Conservation (phyloP, 2,888 invertebrate species). For the Diaprepes abbreviatus region DNA sequence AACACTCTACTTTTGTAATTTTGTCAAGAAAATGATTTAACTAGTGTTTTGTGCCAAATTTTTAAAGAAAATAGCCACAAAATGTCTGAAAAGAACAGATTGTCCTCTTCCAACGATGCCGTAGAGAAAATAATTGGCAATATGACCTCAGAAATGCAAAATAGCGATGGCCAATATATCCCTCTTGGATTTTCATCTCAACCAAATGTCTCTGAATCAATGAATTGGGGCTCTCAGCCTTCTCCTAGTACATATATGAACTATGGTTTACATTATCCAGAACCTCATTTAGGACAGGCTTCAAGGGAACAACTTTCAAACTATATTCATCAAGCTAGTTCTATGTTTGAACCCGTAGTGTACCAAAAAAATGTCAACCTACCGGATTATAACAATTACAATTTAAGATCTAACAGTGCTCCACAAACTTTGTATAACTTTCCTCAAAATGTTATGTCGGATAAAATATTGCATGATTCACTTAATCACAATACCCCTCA, state of each 20-base stretch:
- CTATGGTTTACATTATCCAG: constrained; percentile 56
- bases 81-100: constrained; percentile 63
- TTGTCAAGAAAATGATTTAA: constrained; percentile 33
- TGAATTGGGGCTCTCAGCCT: constrained; percentile 50
- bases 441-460: constrained; percentile 40
- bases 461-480: constrained; percentile 45
- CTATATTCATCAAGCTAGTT: constrained; percentile 54
- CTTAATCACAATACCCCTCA: constrained; percentile 50
- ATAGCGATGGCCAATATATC: constrained; percentile 72
- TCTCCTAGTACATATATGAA: constrained; percentile 54
- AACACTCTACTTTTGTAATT: constrained; percentile 25
- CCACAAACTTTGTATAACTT: constrained; percentile 52
- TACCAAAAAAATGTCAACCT: constrained; percentile 54
- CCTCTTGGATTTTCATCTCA: constrained; percentile 69
- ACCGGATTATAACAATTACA: constrained; percentile 41
- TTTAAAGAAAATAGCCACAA: constrained; percentile 36
- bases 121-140: constrained; percentile 74
- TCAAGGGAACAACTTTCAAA: constrained; percentile 48
- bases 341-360: constrained; percentile 53
- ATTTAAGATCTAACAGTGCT: constrained; percentile 40
- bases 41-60: constrained; percentile 44
- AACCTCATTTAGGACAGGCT: constrained; percentile 49
- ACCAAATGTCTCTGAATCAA: constrained; percentile 40
- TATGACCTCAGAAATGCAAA: constrained; percentile 73
- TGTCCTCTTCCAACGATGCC: constrained; percentile 60